These are phyloP conservation scores for Paradisaea rubra DNA, from an alignment of 2,113 vertebrate genomes.

Conservation along the genomic window DNA sequence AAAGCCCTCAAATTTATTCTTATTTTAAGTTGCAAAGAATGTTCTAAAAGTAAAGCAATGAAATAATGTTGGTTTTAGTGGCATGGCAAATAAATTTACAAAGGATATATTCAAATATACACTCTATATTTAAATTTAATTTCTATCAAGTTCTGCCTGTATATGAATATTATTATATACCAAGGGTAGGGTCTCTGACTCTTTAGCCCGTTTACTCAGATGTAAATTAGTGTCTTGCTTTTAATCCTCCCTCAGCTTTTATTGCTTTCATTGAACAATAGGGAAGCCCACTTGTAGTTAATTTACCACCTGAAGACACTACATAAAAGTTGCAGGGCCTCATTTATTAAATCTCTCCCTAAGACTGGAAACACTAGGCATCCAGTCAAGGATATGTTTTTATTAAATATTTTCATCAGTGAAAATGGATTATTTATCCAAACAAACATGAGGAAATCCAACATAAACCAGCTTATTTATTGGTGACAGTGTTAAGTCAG, in stretches of 20 bases:
- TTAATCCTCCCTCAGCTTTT: conserved; percentile 13
- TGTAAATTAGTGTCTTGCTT: not conserved
- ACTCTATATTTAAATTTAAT: not conserved
- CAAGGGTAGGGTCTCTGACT: not conserved
- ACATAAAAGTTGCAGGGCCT: conserved; percentile 17
- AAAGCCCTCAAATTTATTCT: not conserved
- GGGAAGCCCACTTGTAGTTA: conserved; percentile 19
- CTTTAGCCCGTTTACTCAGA: not conserved
- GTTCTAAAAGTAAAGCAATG: not conserved
- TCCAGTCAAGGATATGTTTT: not conserved
- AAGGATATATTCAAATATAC: not conserved
- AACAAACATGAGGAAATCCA: not conserved
- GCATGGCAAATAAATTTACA: not conserved
- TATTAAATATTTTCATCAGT: conserved; percentile 9
- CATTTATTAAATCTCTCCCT: conserved; percentile 9
- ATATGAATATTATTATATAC: not conserved
- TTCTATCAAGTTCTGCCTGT: not conserved
- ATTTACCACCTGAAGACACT: conserved; percentile 45
- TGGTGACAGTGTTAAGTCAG: not conserved
- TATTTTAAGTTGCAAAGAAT: not conserved
- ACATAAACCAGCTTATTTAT: not conserved
- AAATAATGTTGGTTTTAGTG: not conserved
- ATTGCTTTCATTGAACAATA: conserved; percentile 22
- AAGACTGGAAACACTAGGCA: not conserved
- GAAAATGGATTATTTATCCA: not conserved